Evolutionary conservation across 2,113 vertebrate genomes (phyloP).

Genomic region (Podiceps cristatus): DNA sequence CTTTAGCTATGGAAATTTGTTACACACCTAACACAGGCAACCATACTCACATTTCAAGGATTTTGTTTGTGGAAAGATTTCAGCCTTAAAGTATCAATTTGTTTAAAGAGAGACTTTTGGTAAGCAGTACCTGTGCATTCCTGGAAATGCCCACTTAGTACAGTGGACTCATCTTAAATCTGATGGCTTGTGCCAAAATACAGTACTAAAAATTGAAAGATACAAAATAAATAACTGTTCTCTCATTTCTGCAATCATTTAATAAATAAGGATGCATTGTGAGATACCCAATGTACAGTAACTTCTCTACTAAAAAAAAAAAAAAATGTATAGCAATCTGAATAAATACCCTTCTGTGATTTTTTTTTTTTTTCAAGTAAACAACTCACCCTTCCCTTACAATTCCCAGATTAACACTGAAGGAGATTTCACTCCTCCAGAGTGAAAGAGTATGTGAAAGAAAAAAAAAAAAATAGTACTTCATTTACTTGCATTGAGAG

Average conservation of each 20-base stretch:
- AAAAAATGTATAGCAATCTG: neutral
- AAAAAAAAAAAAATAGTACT: neutral
- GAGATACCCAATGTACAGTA: constrained; percentile 24
- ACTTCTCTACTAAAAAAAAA: neutral
- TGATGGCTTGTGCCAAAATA: constrained; percentile 40
- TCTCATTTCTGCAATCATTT: too few relatives aligned
- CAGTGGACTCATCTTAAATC: neutral
- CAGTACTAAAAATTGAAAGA: constrained; percentile 40
- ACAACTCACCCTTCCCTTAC: neutral
- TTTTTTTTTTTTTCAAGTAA: neutral
- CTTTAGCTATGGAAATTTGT: neutral
- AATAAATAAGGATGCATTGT: constrained; percentile 53
- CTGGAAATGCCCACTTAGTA: neutral
- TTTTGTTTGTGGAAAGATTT: neutral
- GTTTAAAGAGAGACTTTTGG: neutral
- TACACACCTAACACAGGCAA: neutral
- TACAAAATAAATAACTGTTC: constrained; percentile 74
- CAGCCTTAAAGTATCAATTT: neutral
- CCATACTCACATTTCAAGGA: neutral
- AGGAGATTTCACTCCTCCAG: neutral
- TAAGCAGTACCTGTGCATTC: neutral
- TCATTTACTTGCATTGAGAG: neutral
- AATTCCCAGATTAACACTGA: neutral
- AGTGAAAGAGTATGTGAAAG: neutral
- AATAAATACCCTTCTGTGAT: neutral